A percentile compares a stretch with the other conserved stretches of the same genome.
Conservation (phyloP, 2,113 vertebrate genomes). For the Amazona vittata region DNA sequence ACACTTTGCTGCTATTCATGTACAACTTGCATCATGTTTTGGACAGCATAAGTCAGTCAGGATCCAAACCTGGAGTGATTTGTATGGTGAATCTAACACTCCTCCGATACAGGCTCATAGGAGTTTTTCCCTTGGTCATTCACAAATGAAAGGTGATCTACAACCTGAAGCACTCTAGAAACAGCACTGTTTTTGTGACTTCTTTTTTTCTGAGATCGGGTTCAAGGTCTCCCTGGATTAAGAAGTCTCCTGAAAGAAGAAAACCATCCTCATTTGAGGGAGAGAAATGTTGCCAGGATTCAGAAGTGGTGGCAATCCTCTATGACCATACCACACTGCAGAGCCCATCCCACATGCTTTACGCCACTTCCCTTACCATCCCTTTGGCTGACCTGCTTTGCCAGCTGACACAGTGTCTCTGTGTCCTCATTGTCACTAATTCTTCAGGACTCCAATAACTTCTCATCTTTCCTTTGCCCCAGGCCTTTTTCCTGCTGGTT, state of each 20-base stretch:
- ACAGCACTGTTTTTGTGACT: fast-evolving
- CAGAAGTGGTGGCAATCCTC: background rate
- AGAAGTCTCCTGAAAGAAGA: background rate
- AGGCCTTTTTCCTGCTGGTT: background rate
- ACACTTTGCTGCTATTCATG: background rate
- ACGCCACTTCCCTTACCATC: background rate
- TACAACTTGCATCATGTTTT: background rate
- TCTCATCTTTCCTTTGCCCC: background rate
- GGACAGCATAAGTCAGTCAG: background rate
- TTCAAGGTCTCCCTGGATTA: background rate
- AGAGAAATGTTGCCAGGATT: background rate
- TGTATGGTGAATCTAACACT: background rate
- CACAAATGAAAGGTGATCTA: background rate
- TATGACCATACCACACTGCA: background rate
- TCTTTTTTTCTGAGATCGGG: background rate
- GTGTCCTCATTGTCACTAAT: background rate
- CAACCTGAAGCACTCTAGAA: background rate
- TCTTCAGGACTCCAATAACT: background rate
- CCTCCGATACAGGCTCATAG: background rate
- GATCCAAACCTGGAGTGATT: background rate
- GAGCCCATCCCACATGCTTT: background rate
- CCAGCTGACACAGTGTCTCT: fast-evolving
- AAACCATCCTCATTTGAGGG: background rate
- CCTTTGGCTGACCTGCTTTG: background rate
- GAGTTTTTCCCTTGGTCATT: background rate